Evolutionary conservation across 2,888 invertebrate species (phyloP).

Genomic region (Agrilus biguttatus): DNA sequence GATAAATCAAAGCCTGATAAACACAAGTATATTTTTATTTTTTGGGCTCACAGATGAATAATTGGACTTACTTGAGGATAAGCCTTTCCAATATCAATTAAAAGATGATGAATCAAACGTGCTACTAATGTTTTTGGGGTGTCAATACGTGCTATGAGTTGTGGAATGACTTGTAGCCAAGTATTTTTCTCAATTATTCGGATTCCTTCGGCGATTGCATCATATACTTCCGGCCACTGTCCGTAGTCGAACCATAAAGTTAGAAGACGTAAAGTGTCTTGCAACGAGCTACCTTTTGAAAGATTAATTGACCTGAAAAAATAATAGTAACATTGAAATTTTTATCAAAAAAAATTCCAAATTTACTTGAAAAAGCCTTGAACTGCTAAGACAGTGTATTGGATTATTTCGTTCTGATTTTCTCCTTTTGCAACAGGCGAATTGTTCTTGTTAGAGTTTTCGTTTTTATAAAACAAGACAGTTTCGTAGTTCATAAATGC

Average conservation of each 20-base stretch:
- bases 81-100: slow-evolving; percentile 93
- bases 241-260: slow-evolving; percentile 99
- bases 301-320: slow-evolving; percentile 69
- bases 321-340: slow-evolving; percentile 1
- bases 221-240: slow-evolving; percentile 84
- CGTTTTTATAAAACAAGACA: slow-evolving; percentile 46
- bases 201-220: slow-evolving; percentile 84
- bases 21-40: neutral
- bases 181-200: slow-evolving; percentile 91
- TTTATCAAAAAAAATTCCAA: too few species aligned
- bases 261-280: slow-evolving; percentile 85
- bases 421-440: slow-evolving; percentile 10
- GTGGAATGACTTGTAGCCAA: slow-evolving; percentile 99
- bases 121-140: slow-evolving; percentile 80
- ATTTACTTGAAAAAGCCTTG: slow-evolving; percentile 70
- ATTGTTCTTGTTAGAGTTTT: slow-evolving; percentile 17
- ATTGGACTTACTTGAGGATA: slow-evolving; percentile 51
- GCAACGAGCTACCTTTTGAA: slow-evolving; percentile 83
- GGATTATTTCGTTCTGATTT: slow-evolving; percentile 37
- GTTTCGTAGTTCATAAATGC: slow-evolving; percentile 98
- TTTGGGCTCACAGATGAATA: neutral
- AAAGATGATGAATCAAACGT: slow-evolving; percentile 77
- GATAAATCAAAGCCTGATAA: slow-evolving; percentile 85
- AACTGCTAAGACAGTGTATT: slow-evolving; percentile 85
- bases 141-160: slow-evolving; percentile 95